A percentile compares a stretch with the other conserved stretches of the same genome.
Evolutionary conservation across 2,113 vertebrate species (phyloP).

Genomic region (Phasianus colchicus): DNA sequence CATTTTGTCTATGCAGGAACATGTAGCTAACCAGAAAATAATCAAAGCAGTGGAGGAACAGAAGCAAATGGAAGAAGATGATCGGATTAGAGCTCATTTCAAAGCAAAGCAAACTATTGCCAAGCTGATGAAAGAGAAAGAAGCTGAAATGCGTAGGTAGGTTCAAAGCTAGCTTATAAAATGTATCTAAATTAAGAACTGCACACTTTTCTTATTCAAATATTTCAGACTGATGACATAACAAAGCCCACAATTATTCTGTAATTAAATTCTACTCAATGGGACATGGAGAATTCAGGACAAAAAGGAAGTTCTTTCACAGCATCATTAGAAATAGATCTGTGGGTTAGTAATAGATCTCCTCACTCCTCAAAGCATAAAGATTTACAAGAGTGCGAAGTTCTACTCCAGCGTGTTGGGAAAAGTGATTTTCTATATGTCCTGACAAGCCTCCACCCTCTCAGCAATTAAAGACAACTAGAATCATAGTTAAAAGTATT

Average conservation of each 20-base stretch:
- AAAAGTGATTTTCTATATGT: not conserved
- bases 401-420: not conserved
- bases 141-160: constrained; percentile 79
- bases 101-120: constrained; percentile 85
- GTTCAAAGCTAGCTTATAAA: not conserved
- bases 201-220: not conserved
- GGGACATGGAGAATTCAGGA: not conserved
- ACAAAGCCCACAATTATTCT: not conserved
- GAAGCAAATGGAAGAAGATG: constrained; percentile 84
- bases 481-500: not conserved
- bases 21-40: constrained; percentile 79
- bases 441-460: not conserved
- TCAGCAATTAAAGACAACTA: not conserved
- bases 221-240: not conserved
- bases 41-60: constrained; percentile 82
- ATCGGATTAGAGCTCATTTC: constrained; percentile 80
- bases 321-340: not conserved
- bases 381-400: not conserved
- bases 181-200: not conserved
- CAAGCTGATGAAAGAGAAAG: constrained; percentile 83
- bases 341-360: not conserved
- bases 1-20: constrained; percentile 61
- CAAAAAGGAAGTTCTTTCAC: not conserved
- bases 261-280: not conserved
- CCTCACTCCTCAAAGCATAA: not conserved